A percentile compares a stretch with the other conserved stretches of the same genome.
phyloP scores from a whole-genome alignment of 2,113 vertebrate species.

The Probosciger aterrimus region DNA sequence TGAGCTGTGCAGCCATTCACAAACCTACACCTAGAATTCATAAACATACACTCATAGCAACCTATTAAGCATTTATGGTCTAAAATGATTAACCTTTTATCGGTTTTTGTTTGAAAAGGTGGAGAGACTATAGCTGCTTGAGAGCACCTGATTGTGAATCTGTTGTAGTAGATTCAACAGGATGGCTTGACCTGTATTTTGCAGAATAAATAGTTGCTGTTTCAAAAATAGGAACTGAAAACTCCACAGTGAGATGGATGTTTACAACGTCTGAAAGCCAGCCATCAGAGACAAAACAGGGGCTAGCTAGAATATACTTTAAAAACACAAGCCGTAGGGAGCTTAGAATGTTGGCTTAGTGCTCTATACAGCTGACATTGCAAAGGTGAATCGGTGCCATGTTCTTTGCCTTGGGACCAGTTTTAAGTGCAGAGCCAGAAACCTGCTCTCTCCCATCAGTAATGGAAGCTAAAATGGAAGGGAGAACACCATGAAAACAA shows the following conservation, averaged over 20 bases:
- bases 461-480: neutral
- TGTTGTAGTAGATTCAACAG: neutral
- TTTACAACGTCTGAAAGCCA: constrained; percentile 11
- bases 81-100: neutral
- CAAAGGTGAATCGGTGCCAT: neutral
- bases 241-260: neutral
- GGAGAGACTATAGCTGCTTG: neutral
- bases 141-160: neutral
- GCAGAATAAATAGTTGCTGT: neutral
- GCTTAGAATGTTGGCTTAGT: constrained; percentile 19
- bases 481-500: constrained; percentile 22
- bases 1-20: neutral
- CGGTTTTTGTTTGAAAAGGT: neutral
- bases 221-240: neutral
- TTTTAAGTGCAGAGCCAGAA: neutral
- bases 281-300: neutral
- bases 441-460: neutral
- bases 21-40: neutral
- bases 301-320: neutral
- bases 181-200: constrained; percentile 3
- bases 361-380: neutral
- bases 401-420: neutral
- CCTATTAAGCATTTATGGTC: neutral
- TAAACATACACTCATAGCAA: neutral
- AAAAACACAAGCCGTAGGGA: constrained; percentile 29